Percentiles rank a stretch among this genome's conserved stretches.
Evolutionary conservation across 2,888 invertebrate species (phyloP).

Genomic region (Rotaria macrura): DNA sequence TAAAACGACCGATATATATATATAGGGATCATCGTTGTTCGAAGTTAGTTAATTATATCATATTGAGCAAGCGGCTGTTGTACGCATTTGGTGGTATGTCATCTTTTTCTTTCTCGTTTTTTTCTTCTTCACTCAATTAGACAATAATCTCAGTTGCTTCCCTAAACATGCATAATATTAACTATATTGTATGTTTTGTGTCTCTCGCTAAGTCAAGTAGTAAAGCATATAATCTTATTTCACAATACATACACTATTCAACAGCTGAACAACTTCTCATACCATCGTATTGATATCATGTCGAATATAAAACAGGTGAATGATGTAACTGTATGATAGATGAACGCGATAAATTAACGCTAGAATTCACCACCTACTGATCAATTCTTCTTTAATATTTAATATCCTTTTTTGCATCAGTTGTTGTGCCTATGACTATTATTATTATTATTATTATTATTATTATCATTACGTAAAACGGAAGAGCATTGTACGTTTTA

Average conservation of each 20-base stretch:
- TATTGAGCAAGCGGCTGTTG: background rate
- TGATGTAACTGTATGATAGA: background rate
- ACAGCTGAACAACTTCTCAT: constrained; percentile 1
- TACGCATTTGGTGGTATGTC: background rate
- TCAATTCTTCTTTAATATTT: constrained; percentile 1
- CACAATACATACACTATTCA: background rate
- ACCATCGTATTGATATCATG: background rate
- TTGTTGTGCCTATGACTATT: background rate
- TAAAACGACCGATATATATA: no score
- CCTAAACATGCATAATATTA: background rate
- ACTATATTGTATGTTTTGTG: background rate
- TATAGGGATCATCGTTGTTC: no score
- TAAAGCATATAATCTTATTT: constrained; percentile 7
- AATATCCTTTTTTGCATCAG: background rate
- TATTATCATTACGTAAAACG: background rate
- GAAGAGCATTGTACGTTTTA: background rate
- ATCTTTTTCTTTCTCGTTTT: background rate
- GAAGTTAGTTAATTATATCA: background rate
- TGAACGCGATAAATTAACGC: background rate
- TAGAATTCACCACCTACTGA: background rate
- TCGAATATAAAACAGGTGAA: background rate
- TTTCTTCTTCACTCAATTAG: background rate
- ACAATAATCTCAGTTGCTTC: background rate
- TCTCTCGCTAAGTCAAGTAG: background rate
- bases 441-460: no score